Conservation (phyloP, 2,113 vertebrate genomes). For the Harpagus bidentatus region DNA sequence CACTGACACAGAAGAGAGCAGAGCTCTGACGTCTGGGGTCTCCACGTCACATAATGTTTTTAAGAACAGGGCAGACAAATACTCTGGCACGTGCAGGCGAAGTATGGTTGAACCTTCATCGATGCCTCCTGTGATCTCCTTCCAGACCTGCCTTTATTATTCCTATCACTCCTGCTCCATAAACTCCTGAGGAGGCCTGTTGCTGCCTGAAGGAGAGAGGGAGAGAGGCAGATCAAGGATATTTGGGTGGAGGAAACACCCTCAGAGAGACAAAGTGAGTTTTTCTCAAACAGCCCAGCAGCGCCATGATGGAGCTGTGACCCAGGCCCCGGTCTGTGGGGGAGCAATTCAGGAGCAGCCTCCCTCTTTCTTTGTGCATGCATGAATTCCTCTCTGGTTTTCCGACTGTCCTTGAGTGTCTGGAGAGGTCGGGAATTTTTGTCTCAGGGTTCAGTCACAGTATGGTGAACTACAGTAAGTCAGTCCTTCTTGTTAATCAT, state of each 20-base stretch:
- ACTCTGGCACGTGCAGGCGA: not conserved
- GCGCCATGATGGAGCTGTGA: not conserved
- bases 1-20: not conserved
- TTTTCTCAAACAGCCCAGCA: not conserved
- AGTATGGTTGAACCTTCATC: not conserved
- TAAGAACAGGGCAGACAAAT: not conserved
- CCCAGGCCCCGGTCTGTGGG: not conserved
- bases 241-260: not conserved
- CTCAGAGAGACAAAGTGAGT: accelerated
- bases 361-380: accelerated
- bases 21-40: accelerated
- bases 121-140: not conserved
- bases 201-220: not conserved
- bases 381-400: not conserved
- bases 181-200: not conserved
- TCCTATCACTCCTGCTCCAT: not conserved
- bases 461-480: not conserved
- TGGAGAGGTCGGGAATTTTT: not conserved
- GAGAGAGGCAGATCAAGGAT: not conserved
- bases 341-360: not conserved
- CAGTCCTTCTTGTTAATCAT: not conserved
- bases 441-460: not conserved
- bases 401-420: not conserved
- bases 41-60: accelerated
- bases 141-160: not conserved